phyloP scores from a whole-genome alignment of 1,140 invertebrate genomes.

The Pseudomyrmex flavicornis region DNA sequence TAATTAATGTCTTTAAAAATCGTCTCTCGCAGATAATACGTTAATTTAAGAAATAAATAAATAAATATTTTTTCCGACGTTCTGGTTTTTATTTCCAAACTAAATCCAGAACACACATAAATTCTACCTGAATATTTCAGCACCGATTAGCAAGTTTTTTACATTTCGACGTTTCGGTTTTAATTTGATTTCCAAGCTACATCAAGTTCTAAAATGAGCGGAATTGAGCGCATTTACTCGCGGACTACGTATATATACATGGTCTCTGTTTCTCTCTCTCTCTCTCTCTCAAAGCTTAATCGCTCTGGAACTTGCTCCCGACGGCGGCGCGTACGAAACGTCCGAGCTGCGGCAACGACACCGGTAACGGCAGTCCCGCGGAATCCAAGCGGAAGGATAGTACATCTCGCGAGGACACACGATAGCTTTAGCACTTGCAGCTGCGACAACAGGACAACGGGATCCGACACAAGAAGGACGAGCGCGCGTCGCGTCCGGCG shows the following conservation, averaged over 20 bases:
- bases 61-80: too few relatives aligned
- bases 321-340: conserved; percentile 12
- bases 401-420: conserved; percentile 56
- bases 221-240: not conserved
- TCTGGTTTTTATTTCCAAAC: too few relatives aligned
- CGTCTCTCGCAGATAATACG: too few relatives aligned
- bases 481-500: conserved; percentile 75
- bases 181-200: not conserved
- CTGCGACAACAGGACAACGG: conserved; percentile 66
- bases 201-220: not conserved
- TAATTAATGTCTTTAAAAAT: not conserved
- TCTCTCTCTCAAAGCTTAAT: conserved; percentile 32
- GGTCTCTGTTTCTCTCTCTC: too few relatives aligned
- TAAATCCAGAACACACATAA: too few relatives aligned
- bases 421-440: conserved; percentile 62
- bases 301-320: not conserved
- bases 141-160: too few relatives aligned
- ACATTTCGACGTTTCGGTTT: too few relatives aligned
- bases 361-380: conserved; percentile 30
- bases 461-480: conserved; percentile 56
- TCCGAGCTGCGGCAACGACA: conserved; percentile 18
- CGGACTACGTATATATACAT: too few relatives aligned
- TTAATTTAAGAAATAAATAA: too few relatives aligned
- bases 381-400: conserved; percentile 57
- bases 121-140: too few relatives aligned